These are phyloP conservation scores for Athalia rosae DNA, from an alignment of 2,888 invertebrate species.

Conservation along the genomic window DNA sequence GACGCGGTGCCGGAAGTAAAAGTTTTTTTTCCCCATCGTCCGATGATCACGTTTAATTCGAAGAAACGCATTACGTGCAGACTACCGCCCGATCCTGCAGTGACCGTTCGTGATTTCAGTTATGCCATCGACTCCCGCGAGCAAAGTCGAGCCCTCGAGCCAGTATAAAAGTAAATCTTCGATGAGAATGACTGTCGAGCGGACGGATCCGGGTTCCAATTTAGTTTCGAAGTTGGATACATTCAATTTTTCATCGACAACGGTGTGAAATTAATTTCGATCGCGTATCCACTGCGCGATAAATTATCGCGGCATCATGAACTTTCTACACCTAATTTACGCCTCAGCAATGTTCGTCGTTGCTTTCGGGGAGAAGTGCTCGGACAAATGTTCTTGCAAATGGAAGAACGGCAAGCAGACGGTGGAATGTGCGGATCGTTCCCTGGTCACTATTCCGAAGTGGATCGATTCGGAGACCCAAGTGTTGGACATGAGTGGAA, in stretches of 20 bases:
- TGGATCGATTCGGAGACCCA: conserved; percentile 92
- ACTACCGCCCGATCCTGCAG: no score
- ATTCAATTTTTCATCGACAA: conserved; percentile 1
- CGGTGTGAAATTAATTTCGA: conserved; percentile 24
- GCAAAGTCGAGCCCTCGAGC: conserved; percentile 18
- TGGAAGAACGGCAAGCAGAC: conserved; percentile 97
- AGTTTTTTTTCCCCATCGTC: no score
- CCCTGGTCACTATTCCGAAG: conserved; percentile 89
- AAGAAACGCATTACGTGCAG: no score
- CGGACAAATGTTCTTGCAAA: conserved; percentile 85
- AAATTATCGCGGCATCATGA: conserved; percentile 35
- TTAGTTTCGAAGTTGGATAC: background rate
- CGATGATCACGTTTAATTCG: no score
- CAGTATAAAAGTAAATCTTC: background rate
- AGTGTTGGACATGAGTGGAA: conserved; percentile 92
- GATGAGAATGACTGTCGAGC: conserved; percentile 30
- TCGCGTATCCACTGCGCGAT: conserved; percentile 17
- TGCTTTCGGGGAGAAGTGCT: conserved; percentile 67
- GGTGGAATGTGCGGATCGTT: conserved; percentile 91
- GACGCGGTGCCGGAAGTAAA: no score
- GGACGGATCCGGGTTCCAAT: background rate
- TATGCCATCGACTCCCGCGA: background rate
- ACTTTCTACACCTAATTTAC: conserved; percentile 30
- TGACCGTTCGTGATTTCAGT: conserved; percentile 8
- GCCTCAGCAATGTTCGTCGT: conserved; percentile 38